Percentiles rank a stretch among this genome's conserved stretches.
phyloP scores from a whole-genome alignment of 2,113 vertebrate genomes.

The Coracopsis vasa region DNA sequence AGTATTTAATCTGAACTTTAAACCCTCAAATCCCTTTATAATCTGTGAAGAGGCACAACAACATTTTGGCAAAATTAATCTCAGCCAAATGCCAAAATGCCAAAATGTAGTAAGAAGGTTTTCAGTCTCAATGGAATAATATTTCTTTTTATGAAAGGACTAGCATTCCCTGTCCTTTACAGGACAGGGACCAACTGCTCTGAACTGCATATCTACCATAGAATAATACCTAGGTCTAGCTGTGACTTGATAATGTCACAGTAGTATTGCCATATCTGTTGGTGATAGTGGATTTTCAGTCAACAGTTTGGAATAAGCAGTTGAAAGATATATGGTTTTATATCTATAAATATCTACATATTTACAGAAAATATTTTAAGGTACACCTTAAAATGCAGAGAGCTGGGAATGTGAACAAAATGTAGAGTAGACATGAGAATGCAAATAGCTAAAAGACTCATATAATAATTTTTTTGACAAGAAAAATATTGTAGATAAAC shows the following conservation, averaged over 20 bases:
- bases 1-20: background rate
- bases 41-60: background rate
- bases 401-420: background rate
- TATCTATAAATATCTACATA: background rate
- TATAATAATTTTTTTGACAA: background rate
- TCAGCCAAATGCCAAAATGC: background rate
- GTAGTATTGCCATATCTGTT: background rate
- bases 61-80: background rate
- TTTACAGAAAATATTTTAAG: background rate
- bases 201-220: background rate
- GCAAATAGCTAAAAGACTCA: background rate
- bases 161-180: background rate
- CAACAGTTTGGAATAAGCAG: background rate
- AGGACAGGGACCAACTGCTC: background rate
- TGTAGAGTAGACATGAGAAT: background rate
- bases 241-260: background rate
- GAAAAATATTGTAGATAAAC: background rate
- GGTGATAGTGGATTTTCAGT: background rate
- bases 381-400: background rate
- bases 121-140: background rate
- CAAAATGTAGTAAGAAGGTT: background rate
- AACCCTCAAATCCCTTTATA: background rate
- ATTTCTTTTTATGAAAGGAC: background rate
- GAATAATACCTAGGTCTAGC: fast-evolving
- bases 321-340: background rate